Conservation (phyloP, 2,797 vertebrate genomes). For the Fistularia tabacaria region DNA sequence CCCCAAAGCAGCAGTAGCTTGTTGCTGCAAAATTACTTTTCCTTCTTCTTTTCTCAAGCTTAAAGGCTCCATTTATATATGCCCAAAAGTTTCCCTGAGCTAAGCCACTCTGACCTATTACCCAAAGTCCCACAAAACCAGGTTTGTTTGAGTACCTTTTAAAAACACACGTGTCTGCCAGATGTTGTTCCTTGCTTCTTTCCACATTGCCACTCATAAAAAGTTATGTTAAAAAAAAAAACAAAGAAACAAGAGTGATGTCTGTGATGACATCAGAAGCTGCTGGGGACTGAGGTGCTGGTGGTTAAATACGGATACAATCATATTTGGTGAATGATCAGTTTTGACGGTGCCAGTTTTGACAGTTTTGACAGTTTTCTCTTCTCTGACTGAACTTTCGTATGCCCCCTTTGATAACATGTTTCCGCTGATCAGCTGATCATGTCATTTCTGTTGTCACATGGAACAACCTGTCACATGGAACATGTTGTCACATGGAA, state of each 20-base stretch:
- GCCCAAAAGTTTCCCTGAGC: slow-evolving; percentile 75
- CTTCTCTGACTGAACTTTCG: slow-evolving; percentile 17
- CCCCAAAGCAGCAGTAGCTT: slow-evolving; percentile 18
- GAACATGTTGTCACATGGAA: background rate
- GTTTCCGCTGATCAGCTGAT: slow-evolving; percentile 31
- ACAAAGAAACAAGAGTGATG: slow-evolving; percentile 1
- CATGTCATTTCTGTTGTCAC: background rate
- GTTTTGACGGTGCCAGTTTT: slow-evolving; percentile 4
- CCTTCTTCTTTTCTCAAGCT: slow-evolving; percentile 27
- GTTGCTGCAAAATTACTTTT: slow-evolving; percentile 30
- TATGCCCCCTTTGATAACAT: slow-evolving; percentile 23
- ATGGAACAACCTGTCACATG: no score
- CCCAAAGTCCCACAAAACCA: slow-evolving; percentile 72
- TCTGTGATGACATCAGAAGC: slow-evolving; percentile 55
- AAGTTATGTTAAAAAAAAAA: slow-evolving; percentile 47
- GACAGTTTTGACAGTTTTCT: no score
- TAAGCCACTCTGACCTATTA: slow-evolving; percentile 74
- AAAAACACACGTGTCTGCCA: slow-evolving; percentile 65
- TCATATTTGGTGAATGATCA: slow-evolving; percentile 19
- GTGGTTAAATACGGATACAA: slow-evolving; percentile 23
- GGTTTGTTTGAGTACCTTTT: slow-evolving; percentile 70
- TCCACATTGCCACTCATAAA: slow-evolving; percentile 63
- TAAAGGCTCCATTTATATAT: slow-evolving; percentile 67
- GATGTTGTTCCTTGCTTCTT: slow-evolving; percentile 71
- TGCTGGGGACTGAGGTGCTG: slow-evolving; percentile 22